Evolutionary conservation across 2,888 invertebrate species (phyloP).

Genomic region (Stictocephala bisonia): DNA sequence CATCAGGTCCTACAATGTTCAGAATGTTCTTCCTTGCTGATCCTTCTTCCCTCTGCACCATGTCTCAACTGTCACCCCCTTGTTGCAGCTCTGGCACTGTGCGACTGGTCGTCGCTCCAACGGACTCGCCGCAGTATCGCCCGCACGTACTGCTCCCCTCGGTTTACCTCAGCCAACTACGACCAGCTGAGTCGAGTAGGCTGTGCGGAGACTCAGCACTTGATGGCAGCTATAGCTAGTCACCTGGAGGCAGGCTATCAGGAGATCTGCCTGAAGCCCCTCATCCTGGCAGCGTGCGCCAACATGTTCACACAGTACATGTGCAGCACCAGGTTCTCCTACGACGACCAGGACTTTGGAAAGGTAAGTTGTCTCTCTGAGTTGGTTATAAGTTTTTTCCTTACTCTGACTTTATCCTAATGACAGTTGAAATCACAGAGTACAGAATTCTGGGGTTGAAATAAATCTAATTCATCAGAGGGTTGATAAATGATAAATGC

Average conservation of each 20-base stretch:
- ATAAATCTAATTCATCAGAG: no score
- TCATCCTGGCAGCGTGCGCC: conserved; percentile 78
- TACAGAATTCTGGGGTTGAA: no score
- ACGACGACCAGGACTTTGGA: conserved; percentile 76
- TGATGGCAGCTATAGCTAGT: conserved; percentile 70
- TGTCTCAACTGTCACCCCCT: conserved; percentile 52
- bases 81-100: conserved; percentile 83
- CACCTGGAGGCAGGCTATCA: background rate
- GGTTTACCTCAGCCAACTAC: conserved; percentile 78
- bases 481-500: no score
- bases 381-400: no score
- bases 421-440: no score
- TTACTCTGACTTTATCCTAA: no score
- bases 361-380: no score
- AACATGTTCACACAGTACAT: conserved; percentile 90
- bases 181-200: conserved; percentile 75
- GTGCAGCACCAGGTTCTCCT: conserved; percentile 82
- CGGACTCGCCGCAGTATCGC: conserved; percentile 82
- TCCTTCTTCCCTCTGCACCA: background rate
- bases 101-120: conserved; percentile 89
- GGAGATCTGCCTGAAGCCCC: conserved; percentile 73
- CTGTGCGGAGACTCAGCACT: conserved; percentile 72
- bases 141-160: conserved; percentile 83
- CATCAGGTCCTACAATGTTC: no score
- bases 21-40: no score